A percentile compares a stretch with the other conserved stretches of the same genome.
phyloP scores from a whole-genome alignment of 2,797 vertebrate species.

The Enteromius treurensis region DNA sequence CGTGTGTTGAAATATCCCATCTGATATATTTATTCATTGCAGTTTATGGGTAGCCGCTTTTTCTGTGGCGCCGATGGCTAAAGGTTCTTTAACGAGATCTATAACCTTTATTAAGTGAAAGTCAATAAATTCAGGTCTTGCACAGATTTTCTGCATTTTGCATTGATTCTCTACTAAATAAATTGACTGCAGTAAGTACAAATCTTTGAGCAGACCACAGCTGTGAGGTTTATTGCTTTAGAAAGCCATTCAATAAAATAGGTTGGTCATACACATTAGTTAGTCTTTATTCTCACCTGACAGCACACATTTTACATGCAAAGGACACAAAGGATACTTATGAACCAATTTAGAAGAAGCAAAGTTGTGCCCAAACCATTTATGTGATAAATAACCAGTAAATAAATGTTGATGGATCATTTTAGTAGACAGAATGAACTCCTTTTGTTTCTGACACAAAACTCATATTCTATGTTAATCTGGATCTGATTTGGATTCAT shows the following conservation, averaged over 20 bases:
- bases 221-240: neutral
- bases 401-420: neutral
- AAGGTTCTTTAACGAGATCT: neutral
- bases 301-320: neutral
- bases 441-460: neutral
- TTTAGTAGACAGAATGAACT: neutral
- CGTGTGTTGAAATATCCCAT: constrained; percentile 23
- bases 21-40: constrained; percentile 30
- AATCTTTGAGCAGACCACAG: neutral
- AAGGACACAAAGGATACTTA: neutral
- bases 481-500: neutral
- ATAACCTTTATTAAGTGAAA: constrained; percentile 21
- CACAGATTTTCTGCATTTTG: neutral
- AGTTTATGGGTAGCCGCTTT: neutral
- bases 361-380: neutral
- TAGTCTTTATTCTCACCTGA: neutral
- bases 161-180: neutral
- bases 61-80: neutral
- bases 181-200: neutral
- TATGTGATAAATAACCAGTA: neutral
- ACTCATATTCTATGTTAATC: neutral
- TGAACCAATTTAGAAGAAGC: neutral
- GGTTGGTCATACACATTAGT: neutral
- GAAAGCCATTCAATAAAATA: neutral
- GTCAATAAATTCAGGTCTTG: neutral